Base-by-base conservation (phyloP, 2,888 invertebrate genomes). In the Dione vanillae region DNA sequence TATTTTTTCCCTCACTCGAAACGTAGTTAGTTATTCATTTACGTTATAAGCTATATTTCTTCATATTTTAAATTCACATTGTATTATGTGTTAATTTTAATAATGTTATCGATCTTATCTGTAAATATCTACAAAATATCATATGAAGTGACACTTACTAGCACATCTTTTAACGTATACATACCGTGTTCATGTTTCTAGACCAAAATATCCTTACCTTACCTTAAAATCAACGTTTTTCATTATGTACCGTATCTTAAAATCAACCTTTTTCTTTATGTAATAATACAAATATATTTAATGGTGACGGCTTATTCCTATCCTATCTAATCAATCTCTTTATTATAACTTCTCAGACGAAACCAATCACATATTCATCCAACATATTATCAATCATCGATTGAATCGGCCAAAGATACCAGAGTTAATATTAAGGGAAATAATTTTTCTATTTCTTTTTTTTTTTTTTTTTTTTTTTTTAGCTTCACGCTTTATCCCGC, bases 281-380 rank as follows among this genome's bases (percentile, higher is more conserved):
- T 83, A 80, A 5, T n/a, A 81, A 79, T 81, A 80, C 83, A 79
- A 83, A 85, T 84, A 79, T 76, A 77, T 74, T 80, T 84, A 82
- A 84, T 84, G 78, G 83, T 71, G 75, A 65, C 40, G 35, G 73
- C 75, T 72, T 70, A 75, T 75, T n/a, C n/a, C n/a, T n/a, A n/a
- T 16, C 43, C 58, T 59, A 43, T 61, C 41, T 78, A 80, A 84
- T 84, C 80, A 84, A 62, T 75, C 72, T 75, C 77, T 81, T 81
- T 82, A 79, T 80, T 77, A 65, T 20, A 58, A 52, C 67, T 62
- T 37, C 64, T 45, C 65, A 61, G 67, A 69, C 27, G 52, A 65
- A 69, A 69, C 47, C 40, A 58, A 64, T 68, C 68, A 62, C 49
- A 11, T 49, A 58, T 45, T 65, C 58, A 69, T 65, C 66, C 19